Percentiles rank a stretch among this genome's conserved stretches.
Conservation (phyloP, 35 echinoderm and acorn worm genomes). For the Strongylocentrotus purpuratus region DNA sequence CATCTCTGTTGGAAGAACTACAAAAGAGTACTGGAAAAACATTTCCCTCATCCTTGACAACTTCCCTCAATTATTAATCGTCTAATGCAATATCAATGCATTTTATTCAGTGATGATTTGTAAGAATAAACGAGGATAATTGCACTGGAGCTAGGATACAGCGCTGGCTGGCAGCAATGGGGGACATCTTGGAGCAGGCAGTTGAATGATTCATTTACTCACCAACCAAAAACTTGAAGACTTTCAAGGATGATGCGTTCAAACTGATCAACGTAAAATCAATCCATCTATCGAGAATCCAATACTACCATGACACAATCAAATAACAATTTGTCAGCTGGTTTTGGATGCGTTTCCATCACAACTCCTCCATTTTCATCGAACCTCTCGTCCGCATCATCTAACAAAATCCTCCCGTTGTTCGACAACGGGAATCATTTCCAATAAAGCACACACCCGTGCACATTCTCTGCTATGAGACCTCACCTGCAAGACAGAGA, state of each 20-base stretch:
- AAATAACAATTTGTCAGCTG: constrained; percentile 13
- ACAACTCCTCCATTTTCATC: background rate
- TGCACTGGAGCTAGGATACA: background rate
- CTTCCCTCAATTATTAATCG: background rate
- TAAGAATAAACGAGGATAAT: background rate
- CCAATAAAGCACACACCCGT: background rate
- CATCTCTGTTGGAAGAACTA: background rate
- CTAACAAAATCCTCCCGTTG: background rate
- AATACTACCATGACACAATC: background rate
- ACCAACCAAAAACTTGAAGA: background rate
- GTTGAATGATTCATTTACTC: background rate
- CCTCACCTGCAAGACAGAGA: background rate
- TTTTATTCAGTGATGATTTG: background rate
- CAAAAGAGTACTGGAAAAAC: background rate
- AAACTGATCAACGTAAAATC: background rate
- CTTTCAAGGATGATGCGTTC: background rate
- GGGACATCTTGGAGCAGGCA: background rate
- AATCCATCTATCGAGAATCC: background rate
- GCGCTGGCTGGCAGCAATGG: background rate
- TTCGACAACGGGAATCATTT: background rate
- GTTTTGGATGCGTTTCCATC: background rate
- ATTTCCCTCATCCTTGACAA: background rate
- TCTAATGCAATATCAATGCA: background rate
- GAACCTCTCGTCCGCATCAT: background rate
- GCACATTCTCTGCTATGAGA: background rate